Evolutionary conservation across 2,113 vertebrate genomes (phyloP), one percentile per base, ranked within the genome.

Genomic region (Rhinolophus sinicus): DNA sequence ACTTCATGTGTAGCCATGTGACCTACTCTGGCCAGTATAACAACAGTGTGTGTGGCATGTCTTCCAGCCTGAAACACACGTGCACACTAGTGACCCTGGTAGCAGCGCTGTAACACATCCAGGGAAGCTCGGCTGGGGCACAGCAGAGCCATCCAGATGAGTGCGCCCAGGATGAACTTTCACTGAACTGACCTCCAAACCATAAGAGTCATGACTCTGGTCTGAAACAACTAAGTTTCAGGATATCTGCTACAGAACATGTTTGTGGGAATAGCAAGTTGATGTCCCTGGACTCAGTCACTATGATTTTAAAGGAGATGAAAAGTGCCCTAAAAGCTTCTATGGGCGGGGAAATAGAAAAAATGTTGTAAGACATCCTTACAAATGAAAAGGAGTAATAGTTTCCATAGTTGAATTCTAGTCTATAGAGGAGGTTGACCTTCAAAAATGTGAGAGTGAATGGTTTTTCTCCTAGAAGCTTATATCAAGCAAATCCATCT

Each of bases 91-190:
- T 60, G 33, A 26, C 22, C 62, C 28, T 56, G 8, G 30, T 14
- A 13, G 16, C 19, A 54, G 40, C 8, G 2, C n/a, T 52, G n/a
- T 2, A 22, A 28, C 10, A 2, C 3, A 8, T 18, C 40, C 2
- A 28, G 10, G 4, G 1, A 16, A 1, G 7, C 28, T 60, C 14
- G 15, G 3, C 0, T 19, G 38, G 26, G n/a, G 30, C 64, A 69
- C n/a, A 75, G 38, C 2, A 50, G 5, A 50, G 14, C 33, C 6
- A 19, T 14, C 26, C 4, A 35, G 30, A 9, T 2, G 18, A 60
- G 22, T 11, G 4, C 16, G 15, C 24, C 24, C 35, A 16, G 10
- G 2, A 52, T 21, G 21, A 22, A 1, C 10, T 52, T n/a, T 10
- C 60, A n/a, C 15, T 52, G 16, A 70, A 19, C 11, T 26, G 22